Conservation (phyloP, 2,888 invertebrate genomes). For the Xestoiulus laeticollis region DNA sequence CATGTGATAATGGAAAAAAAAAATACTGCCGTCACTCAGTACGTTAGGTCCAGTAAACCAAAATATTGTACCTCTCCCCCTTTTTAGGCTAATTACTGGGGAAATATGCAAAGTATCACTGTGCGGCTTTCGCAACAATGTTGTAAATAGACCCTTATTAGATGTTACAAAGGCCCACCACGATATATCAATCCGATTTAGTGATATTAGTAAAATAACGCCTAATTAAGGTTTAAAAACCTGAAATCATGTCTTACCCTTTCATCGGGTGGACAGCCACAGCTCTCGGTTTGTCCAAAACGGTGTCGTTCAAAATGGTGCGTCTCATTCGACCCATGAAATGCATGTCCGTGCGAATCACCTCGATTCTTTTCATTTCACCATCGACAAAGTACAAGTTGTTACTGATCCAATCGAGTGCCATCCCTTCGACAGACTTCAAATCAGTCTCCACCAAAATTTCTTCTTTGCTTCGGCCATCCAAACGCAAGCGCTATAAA, state of each 20-base stretch:
- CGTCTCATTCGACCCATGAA: conserved; percentile 77
- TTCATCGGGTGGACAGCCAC: conserved; percentile 84
- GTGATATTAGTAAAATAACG: too few relatives aligned
- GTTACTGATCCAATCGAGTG: conserved; percentile 87
- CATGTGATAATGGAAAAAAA: too few relatives aligned
- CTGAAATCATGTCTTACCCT: conserved; percentile 67
- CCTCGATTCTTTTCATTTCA: conserved; percentile 79
- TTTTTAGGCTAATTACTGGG: too few relatives aligned
- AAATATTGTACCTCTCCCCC: too few relatives aligned
- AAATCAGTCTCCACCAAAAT: conserved; percentile 78
- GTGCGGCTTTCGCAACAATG: too few relatives aligned
- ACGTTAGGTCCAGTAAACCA: too few relatives aligned
- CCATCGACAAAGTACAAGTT: conserved; percentile 90
- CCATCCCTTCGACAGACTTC: conserved; percentile 86
- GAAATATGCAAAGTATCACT: too few relatives aligned
- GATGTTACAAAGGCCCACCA: too few relatives aligned
- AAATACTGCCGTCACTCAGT: too few relatives aligned
- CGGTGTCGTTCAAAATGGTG: conserved; percentile 75
- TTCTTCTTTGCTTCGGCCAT: conserved; percentile 74
- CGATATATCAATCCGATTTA: too few relatives aligned
- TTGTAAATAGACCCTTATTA: too few relatives aligned
- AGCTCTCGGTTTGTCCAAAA: conserved; percentile 78
- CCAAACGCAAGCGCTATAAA: conserved; percentile 67
- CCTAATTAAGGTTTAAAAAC: too few relatives aligned
- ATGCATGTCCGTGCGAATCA: conserved; percentile 75